phyloP scores from a whole-genome alignment of 2,888 invertebrate genomes.

The Drosophila neonasuta region DNA sequence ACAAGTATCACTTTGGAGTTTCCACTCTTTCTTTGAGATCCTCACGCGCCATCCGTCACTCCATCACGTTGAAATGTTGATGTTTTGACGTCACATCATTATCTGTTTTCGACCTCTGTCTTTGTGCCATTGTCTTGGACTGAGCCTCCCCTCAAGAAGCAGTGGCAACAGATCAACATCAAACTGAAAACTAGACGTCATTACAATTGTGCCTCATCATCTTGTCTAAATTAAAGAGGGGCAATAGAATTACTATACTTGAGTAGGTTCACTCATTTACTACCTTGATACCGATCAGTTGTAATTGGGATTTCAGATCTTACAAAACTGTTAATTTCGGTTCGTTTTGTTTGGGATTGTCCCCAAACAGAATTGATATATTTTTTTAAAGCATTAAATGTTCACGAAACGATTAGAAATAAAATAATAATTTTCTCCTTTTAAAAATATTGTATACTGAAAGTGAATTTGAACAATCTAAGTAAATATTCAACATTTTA shows the following conservation, averaged over 20 bases:
- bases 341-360: constrained; percentile 43
- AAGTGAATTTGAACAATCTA: too few relatives aligned
- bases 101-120: constrained; percentile 55
- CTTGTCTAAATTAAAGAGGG: constrained; percentile 24
- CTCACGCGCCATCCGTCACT: constrained; percentile 69
- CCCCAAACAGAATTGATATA: too few relatives aligned
- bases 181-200: constrained; percentile 49
- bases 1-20: constrained; percentile 52
- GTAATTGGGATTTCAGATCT: constrained; percentile 44
- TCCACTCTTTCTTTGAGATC: constrained; percentile 49
- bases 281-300: constrained; percentile 44
- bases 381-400: too few relatives aligned
- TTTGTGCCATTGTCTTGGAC: constrained; percentile 11
- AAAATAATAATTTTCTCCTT: too few relatives aligned
- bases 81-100: constrained; percentile 77
- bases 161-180: constrained; percentile 38
- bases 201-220: constrained; percentile 59
- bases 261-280: constrained; percentile 20
- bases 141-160: constrained; percentile 20
- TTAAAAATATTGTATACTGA: too few relatives aligned
- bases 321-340: constrained; percentile 30
- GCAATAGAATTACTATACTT: constrained; percentile 30
- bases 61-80: constrained; percentile 60
- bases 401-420: too few relatives aligned
- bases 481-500: too few relatives aligned